A percentile compares a stretch with the other conserved stretches of the same genome.
phyloP scores from a whole-genome alignment of 1,140 invertebrate species.

The Pissodes strobi region DNA sequence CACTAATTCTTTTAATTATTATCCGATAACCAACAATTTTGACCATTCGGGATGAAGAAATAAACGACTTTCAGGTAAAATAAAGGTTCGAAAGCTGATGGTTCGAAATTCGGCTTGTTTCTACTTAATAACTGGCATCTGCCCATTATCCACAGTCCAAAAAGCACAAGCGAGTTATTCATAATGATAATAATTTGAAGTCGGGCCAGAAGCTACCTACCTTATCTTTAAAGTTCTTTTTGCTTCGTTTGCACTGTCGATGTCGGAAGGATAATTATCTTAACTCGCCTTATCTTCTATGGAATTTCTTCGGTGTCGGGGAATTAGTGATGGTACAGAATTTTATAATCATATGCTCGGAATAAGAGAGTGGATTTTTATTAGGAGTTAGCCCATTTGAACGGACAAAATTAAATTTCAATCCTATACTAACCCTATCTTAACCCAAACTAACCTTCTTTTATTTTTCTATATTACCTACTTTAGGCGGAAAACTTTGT shows the following conservation, averaged over 20 bases:
- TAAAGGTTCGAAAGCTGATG: not conserved
- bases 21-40: constrained; percentile 21
- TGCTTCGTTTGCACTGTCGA: constrained; percentile 16
- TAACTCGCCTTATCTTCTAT: constrained; percentile 14
- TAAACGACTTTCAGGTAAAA: constrained; percentile 19
- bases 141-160: constrained; percentile 29
- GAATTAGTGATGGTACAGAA: no score
- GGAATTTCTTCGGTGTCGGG: not conserved
- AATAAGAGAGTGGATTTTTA: no score
- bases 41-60: constrained; percentile 8
- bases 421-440: no score
- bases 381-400: no score
- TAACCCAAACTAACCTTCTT: no score
- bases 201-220: constrained; percentile 21
- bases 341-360: no score
- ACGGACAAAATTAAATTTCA: no score
- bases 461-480: no score
- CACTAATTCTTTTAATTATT: constrained; percentile 20
- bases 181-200: constrained; percentile 34
- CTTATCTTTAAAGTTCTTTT: constrained; percentile 25
- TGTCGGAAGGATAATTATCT: constrained; percentile 27
- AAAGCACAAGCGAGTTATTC: constrained; percentile 25
- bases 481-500: no score
- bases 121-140: constrained; percentile 33
- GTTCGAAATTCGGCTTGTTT: constrained; percentile 15